Evolutionary conservation across 2,888 invertebrate species (phyloP).

Genomic region (Lobophora halterata): DNA sequence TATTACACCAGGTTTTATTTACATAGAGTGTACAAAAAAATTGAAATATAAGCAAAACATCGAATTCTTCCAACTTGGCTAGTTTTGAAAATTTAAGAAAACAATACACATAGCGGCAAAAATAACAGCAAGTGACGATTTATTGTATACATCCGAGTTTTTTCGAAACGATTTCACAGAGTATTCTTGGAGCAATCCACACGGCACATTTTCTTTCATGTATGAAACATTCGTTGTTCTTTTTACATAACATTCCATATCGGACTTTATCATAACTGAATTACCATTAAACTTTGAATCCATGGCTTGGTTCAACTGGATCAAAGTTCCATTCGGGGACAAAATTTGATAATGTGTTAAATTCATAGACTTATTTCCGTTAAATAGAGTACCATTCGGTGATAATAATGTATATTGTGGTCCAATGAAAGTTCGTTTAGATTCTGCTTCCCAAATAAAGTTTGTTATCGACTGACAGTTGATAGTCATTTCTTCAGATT

Average conservation of each 20-base stretch:
- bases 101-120: constrained; percentile 1
- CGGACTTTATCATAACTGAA: not conserved
- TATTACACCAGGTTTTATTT: too few relatives aligned
- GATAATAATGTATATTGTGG: too few relatives aligned
- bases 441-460: constrained; percentile 9
- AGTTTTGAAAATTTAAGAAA: too few relatives aligned
- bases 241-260: constrained; percentile 8
- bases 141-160: not conserved
- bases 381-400: constrained; percentile 1
- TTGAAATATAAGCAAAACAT: too few relatives aligned
- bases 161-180: constrained; percentile 2
- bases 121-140: constrained; percentile 2
- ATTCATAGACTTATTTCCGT: not conserved
- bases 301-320: not conserved
- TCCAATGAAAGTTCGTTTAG: too few relatives aligned
- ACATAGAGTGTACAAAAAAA: not conserved
- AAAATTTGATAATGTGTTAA: constrained; percentile 3
- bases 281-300: constrained; percentile 8
- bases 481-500: constrained; percentile 13
- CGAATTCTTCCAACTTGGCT: too few relatives aligned
- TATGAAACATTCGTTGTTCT: constrained; percentile 2
- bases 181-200: constrained; percentile 9
- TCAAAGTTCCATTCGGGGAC: constrained; percentile 1
- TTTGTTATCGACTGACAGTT: constrained; percentile 9
- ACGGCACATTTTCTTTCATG: constrained; percentile 3